These are phyloP conservation scores for Bhutanitis thaidina DNA, from an alignment of 2,888 invertebrate genomes.

Conservation along the genomic window DNA sequence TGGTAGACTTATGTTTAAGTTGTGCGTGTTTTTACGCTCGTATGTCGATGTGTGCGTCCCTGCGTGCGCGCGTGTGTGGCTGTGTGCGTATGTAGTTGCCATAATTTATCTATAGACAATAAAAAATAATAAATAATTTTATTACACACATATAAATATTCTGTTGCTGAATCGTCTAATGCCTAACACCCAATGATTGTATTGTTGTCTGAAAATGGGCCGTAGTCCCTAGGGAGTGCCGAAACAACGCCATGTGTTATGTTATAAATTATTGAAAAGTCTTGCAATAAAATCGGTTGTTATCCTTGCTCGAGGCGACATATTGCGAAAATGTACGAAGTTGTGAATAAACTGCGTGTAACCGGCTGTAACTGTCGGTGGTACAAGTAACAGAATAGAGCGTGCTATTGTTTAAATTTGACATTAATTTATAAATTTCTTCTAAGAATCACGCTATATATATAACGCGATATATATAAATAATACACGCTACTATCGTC, in stretches of 20 bases:
- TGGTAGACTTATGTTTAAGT: too few species aligned
- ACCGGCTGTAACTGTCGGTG: slow-evolving; percentile 28
- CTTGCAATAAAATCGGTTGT: slow-evolving; percentile 55
- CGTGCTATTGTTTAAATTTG: background rate
- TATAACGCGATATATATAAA: too few species aligned
- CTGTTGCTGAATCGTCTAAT: background rate
- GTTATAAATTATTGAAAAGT: slow-evolving; percentile 72
- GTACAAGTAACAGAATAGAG: slow-evolving; percentile 7
- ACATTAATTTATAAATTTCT: too few species aligned
- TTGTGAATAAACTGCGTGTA: slow-evolving; percentile 62
- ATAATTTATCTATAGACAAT: too few species aligned
- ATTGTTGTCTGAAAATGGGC: slow-evolving; percentile 14
- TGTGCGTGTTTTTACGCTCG: too few species aligned
- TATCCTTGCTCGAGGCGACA: slow-evolving; percentile 46
- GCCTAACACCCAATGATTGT: background rate
- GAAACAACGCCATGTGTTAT: slow-evolving; percentile 41
- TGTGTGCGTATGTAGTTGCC: too few species aligned
- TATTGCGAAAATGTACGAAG: slow-evolving; percentile 59
- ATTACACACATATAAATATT: too few species aligned
- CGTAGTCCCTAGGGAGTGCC: slow-evolving; percentile 19
- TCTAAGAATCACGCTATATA: too few species aligned
- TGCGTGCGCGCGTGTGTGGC: too few species aligned
- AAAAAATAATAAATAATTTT: too few species aligned
- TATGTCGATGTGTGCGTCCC: too few species aligned
- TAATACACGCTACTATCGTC: too few species aligned